phyloP scores from a whole-genome alignment of 2,888 invertebrate genomes.

The Caenorhabditis wallacei region DNA sequence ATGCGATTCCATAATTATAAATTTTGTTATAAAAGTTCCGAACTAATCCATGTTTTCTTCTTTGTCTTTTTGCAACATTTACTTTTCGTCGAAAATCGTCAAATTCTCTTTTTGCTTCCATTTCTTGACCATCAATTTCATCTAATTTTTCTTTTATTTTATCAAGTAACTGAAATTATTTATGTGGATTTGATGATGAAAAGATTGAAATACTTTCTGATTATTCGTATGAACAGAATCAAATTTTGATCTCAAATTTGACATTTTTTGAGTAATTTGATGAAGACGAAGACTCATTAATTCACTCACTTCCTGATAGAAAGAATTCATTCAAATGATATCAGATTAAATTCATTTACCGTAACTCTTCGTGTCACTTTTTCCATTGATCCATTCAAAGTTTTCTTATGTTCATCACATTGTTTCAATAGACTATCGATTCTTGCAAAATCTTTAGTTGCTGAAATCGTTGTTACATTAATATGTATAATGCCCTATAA shows the following conservation, averaged over 20 bases:
- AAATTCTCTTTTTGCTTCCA: constrained; percentile 49
- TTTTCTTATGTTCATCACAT: constrained; percentile 36
- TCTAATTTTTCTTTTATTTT: constrained; percentile 53
- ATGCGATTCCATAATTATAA: constrained; percentile 5
- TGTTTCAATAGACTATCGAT: constrained; percentile 46
- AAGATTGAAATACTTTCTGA: constrained; percentile 10
- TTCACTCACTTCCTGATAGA: constrained; percentile 32
- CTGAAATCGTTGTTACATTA: constrained; percentile 12
- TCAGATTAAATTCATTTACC: background rate
- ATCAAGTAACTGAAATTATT: constrained; percentile 28
- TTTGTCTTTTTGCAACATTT: constrained; percentile 9
- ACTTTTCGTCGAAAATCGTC: constrained; percentile 48
- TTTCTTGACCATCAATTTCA: constrained; percentile 40
- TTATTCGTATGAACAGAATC: constrained; percentile 37
- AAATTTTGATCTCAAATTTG: constrained; percentile 7
- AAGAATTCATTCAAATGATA: too few relatives aligned
- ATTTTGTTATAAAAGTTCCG: constrained; percentile 14
- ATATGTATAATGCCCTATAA: too few relatives aligned
- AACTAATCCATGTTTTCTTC: constrained; percentile 19
- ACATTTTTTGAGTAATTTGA: constrained; percentile 27
- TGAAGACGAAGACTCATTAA: constrained; percentile 26
- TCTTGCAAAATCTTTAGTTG: constrained; percentile 32
- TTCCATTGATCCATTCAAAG: background rate
- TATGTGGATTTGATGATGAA: too few relatives aligned
- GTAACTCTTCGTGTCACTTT: background rate